Conservation (phyloP, 1,140 invertebrate genomes). For the Xylocopa sonorina region DNA sequence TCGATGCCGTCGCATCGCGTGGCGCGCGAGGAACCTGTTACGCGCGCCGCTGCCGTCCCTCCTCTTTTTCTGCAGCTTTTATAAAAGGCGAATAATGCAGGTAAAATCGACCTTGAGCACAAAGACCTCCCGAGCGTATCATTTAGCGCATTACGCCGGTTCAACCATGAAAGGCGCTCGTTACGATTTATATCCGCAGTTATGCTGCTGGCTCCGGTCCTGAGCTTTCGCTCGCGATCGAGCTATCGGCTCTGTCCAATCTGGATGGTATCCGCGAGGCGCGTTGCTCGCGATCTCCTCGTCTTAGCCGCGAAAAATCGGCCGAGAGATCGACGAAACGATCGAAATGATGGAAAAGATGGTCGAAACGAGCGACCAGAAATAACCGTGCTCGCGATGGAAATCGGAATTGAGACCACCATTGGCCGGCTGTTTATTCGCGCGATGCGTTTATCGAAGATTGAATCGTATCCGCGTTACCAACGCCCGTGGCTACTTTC, state of each 20-base stretch:
- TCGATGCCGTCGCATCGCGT: slow-evolving; percentile 3
- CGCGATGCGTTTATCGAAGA: not conserved
- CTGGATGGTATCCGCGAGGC: not conserved
- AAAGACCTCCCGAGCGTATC: slow-evolving; percentile 50
- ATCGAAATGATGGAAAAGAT: slow-evolving; percentile 3
- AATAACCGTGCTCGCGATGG: not conserved
- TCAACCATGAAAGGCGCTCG: slow-evolving; percentile 46
- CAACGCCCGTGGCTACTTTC: not conserved
- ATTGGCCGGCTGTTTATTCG: not conserved
- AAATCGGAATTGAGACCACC: not conserved
- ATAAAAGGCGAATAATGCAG: slow-evolving; percentile 44
- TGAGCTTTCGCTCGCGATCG: not conserved
- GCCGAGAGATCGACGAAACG: not conserved
- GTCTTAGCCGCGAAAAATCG: not conserved
- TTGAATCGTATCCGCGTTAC: not conserved
- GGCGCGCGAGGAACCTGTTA: slow-evolving; percentile 32
- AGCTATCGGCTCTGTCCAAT: not conserved
- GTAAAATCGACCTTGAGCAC: slow-evolving; percentile 43
- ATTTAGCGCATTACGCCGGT: slow-evolving; percentile 50
- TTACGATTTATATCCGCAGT: slow-evolving; percentile 40
- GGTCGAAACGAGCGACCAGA: not conserved
- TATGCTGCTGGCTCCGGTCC: no score
- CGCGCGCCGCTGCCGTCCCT: not conserved
- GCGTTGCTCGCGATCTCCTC: not conserved
- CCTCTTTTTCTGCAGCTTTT: slow-evolving; percentile 37